phyloP scores from a whole-genome alignment of 2,888 invertebrate genomes.

The Pristionchus mayeri region DNA sequence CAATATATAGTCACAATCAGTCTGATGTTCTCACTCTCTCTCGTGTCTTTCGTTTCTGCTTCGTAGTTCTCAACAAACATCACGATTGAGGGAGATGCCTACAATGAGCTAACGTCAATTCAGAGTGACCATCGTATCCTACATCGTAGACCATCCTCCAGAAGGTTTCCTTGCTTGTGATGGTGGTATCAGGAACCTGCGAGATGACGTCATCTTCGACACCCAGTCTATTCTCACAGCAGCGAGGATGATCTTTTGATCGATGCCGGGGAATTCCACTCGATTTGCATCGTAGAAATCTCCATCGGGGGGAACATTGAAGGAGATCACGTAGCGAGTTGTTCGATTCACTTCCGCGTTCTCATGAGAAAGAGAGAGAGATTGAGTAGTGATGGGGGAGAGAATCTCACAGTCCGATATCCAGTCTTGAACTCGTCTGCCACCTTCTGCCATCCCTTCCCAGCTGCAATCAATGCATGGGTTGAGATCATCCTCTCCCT shows the following conservation, averaged over 20 bases:
- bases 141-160: constrained; percentile 43
- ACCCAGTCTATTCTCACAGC: not conserved
- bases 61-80: not conserved
- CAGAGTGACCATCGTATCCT: not conserved
- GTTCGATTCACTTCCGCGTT: constrained; percentile 38
- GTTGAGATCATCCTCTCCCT: too few relatives aligned
- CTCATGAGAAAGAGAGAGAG: not conserved
- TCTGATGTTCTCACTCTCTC: not conserved
- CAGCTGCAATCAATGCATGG: too few relatives aligned
- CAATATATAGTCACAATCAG: not conserved
- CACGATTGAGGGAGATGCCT: not conserved
- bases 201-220: not conserved
- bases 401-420: not conserved
- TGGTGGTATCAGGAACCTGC: not conserved
- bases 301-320: constrained; percentile 36
- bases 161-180: constrained; percentile 29
- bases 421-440: constrained; percentile 28
- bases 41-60: not conserved
- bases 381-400: not conserved
- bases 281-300: constrained; percentile 43
- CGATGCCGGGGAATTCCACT: not conserved
- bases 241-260: not conserved
- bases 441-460: not conserved
- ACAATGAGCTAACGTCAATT: not conserved
- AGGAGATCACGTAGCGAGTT: constrained; percentile 12